These are phyloP conservation scores for Actinernus sp. DNA, from an alignment of 92 coral and sea anemone species.

Conservation along the genomic window DNA sequence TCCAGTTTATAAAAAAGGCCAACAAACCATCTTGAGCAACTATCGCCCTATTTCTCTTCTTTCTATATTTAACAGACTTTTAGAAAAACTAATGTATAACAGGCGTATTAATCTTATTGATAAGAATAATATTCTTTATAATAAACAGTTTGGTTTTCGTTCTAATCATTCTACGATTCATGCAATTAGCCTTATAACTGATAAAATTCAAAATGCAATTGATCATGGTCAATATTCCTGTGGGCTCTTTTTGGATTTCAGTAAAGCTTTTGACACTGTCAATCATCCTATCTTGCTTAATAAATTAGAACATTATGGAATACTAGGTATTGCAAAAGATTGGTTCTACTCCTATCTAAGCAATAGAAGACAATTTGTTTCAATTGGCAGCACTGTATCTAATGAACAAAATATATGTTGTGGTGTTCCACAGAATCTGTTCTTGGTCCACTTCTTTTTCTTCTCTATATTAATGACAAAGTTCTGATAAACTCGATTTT, in stretches of 20 bases:
- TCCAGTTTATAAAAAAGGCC: constrained; percentile 19
- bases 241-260: constrained; percentile 50
- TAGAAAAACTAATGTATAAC: constrained; percentile 56
- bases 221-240: constrained; percentile 27
- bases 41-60: constrained; percentile 62
- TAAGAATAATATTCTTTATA: constrained; percentile 25
- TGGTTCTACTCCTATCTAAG: constrained; percentile 62
- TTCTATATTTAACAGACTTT: constrained; percentile 45
- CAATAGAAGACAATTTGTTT: constrained; percentile 65
- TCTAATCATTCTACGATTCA: constrained; percentile 42
- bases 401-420: constrained; percentile 15
- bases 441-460: constrained; percentile 49
- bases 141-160: constrained; percentile 59
- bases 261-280: constrained; percentile 62
- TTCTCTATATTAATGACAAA: constrained; percentile 47
- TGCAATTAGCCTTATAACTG: constrained; percentile 48
- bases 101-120: constrained; percentile 26
- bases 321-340: constrained; percentile 34
- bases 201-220: constrained; percentile 57
- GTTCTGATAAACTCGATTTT: constrained; percentile 17
- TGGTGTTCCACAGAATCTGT: constrained; percentile 73
- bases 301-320: constrained; percentile 58
- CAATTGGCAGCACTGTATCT: constrained; percentile 42
- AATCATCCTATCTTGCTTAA: constrained; percentile 39
- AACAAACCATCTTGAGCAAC: constrained; percentile 26